Evolutionary conservation across 2,797 vertebrate species (phyloP), one percentile per base, ranked within the genome.

Genomic region (Chaenodraco wilsoni): DNA sequence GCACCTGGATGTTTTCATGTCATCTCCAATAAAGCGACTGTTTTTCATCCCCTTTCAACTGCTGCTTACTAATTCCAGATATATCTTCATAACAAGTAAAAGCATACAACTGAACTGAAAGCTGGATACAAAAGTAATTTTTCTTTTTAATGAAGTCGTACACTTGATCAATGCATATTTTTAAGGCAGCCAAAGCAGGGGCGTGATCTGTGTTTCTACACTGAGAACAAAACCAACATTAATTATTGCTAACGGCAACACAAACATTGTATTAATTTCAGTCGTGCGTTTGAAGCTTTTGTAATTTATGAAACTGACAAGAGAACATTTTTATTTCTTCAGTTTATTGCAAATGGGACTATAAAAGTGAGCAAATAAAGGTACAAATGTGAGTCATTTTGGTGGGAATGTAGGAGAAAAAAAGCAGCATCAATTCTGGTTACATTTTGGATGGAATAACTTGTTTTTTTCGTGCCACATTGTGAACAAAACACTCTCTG

Each of bases 291-390:
- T 54, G 31, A 43, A 65, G 44, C 5, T 9, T 59, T 27, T 37
- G 27, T 45, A 56, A 54, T 55, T 3, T 10, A 41, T 57, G 11
- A 76, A 71, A 64, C 75, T 60, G 44, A 79, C 33, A 65, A 56
- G 70, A 65, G 9, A 61, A 11, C 5, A 6, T 3, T 16, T 15
- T 37, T 76, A 40, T 43, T 10, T 9, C 13, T 33, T 56, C 16
- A 69, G 87, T 94, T 94, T 92, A 94, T 93, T 91, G 81, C 69
- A 89, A 90, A 92, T 79, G 27, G 46, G 41, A 84, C 76, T 65
- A 84, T 77, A 91, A 91, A 89, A 82, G 21, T 65, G 6, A 75
- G 10, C 23, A 37, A 54, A 65, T 41, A 60, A 48, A 50, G 37
- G 78, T 52, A 74, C 33, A 72, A 50, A 49, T 11, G 55, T 23